A percentile compares a stretch with the other conserved stretches of the same genome.
These are phyloP conservation scores for Poecilobothrus nobilitatus DNA, from an alignment of 2,888 invertebrate species.

Conservation along the genomic window DNA sequence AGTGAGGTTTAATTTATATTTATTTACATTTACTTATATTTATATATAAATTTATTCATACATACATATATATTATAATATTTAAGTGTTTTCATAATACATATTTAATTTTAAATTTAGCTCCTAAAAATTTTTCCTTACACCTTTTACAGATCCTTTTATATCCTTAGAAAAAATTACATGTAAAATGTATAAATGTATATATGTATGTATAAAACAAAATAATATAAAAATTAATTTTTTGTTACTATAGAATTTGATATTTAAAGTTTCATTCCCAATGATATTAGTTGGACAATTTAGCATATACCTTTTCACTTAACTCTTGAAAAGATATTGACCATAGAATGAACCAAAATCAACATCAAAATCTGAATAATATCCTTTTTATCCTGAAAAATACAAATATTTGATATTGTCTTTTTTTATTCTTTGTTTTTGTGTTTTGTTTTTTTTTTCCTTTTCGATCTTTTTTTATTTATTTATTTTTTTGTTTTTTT, in stretches of 20 bases:
- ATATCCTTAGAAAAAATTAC: too few species aligned
- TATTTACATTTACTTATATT: too few species aligned
- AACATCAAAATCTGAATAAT: not conserved
- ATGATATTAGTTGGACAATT: not conserved
- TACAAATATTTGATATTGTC: not conserved
- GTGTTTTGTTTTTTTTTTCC: not conserved
- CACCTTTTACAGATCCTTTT: too few species aligned
- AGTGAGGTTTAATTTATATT: too few species aligned
- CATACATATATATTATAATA: too few species aligned
- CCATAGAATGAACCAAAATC: constrained; percentile 4
- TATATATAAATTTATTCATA: too few species aligned
- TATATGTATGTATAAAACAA: not conserved
- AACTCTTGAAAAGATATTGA: not conserved
- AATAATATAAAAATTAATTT: too few species aligned
- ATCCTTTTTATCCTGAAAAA: not conserved
- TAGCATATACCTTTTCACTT: not conserved
- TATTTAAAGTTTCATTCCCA: not conserved
- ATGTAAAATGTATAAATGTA: too few species aligned
- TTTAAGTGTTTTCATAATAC: too few species aligned
- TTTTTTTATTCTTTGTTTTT: not conserved
- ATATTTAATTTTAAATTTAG: too few species aligned
- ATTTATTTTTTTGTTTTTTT: not conserved
- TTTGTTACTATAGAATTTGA: not conserved
- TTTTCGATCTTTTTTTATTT: not conserved
- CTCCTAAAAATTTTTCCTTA: too few species aligned